Conservation (phyloP, 1,140 invertebrate species). For the Brachionus angularis region DNA sequence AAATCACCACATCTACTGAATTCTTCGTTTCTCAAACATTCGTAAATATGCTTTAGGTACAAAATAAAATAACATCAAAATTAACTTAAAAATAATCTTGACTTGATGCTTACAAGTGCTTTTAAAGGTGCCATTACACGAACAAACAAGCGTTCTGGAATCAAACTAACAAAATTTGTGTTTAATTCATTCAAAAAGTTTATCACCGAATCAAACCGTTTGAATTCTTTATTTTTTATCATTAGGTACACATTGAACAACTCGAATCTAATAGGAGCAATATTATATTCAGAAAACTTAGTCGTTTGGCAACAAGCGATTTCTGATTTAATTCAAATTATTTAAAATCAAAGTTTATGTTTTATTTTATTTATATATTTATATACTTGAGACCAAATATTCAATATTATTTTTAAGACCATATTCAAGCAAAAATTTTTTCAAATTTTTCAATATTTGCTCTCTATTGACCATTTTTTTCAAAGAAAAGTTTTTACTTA, state of each 20-base stretch:
- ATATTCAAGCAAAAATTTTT: slow-evolving; percentile 14
- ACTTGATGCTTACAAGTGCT: not conserved
- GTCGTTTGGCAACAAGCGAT: not conserved
- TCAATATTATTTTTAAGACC: slow-evolving; percentile 5
- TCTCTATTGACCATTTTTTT: not conserved
- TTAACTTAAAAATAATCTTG: no score
- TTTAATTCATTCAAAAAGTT: slow-evolving; percentile 13
- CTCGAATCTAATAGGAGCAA: not conserved
- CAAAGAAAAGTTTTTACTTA: no score
- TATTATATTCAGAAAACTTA: slow-evolving; percentile 24
- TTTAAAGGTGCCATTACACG: not conserved
- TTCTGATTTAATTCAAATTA: not conserved
- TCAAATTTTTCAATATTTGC: slow-evolving; percentile 1
- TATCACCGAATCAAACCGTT: not conserved
- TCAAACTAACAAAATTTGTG: not conserved
- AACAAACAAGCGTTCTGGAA: not conserved
- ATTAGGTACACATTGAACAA: slow-evolving; percentile 11
- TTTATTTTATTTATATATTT: not conserved
- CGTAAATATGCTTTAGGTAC: not conserved
- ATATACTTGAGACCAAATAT: slow-evolving; percentile 21
- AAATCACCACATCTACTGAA: not conserved
- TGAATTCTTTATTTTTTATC: slow-evolving; percentile 19
- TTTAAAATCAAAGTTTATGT: not conserved
- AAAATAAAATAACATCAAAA: no score
- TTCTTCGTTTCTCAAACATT: not conserved